Conservation (phyloP, 2,888 invertebrate genomes). For the Dicycla oo region DNA sequence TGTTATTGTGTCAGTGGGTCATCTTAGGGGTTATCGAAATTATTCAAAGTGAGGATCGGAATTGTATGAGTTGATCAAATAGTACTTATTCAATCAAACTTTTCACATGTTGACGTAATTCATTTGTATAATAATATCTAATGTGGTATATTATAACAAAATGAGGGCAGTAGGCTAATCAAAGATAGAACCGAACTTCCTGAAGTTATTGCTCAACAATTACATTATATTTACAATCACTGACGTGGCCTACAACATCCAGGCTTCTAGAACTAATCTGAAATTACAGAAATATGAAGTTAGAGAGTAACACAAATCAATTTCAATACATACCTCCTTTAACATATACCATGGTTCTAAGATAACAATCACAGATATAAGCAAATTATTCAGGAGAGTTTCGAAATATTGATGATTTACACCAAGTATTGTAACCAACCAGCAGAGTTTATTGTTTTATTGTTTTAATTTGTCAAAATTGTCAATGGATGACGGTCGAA, state of each 20-base stretch:
- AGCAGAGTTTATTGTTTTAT: background rate
- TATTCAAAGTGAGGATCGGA: background rate
- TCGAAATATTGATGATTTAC: background rate
- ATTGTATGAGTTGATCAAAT: background rate
- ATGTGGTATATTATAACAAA: constrained; percentile 11
- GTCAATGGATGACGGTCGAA: background rate
- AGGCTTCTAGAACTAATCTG: constrained; percentile 24
- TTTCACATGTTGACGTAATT: constrained; percentile 6
- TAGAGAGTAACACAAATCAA: background rate
- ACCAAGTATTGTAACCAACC: background rate
- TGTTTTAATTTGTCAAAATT: background rate
- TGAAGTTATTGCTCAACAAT: constrained; percentile 47
- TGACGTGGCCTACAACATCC: constrained; percentile 73
- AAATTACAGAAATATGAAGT: background rate
- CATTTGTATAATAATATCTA: background rate
- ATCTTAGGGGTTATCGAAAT: too few relatives aligned
- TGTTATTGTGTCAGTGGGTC: too few relatives aligned
- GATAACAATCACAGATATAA: background rate
- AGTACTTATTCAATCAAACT: background rate
- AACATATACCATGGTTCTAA: constrained; percentile 75
- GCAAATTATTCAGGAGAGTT: constrained; percentile 1
- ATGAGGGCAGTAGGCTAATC: constrained; percentile 18
- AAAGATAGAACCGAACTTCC: constrained; percentile 42
- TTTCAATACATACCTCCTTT: constrained; percentile 72
- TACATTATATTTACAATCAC: constrained; percentile 44